Evolutionary conservation across 2,797 vertebrate genomes (phyloP), one percentile per base, ranked within the genome.

Genomic region (Antrozous pallidus): DNA sequence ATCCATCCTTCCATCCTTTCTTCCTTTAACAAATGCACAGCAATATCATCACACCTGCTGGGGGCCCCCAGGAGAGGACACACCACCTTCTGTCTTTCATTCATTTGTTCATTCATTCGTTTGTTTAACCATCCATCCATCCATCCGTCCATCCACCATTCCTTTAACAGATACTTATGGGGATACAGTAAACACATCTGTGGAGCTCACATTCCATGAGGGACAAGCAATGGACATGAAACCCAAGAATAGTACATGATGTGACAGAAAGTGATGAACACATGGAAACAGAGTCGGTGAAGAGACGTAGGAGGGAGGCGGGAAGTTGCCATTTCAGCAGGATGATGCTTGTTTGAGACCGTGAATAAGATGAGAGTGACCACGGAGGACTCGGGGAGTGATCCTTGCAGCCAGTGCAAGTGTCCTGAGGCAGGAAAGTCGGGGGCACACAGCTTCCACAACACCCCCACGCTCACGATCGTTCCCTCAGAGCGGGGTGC

Each of bases 301-400:
- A 80, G 58, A 51, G 58, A 85, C 20, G 38, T 31, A 63, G 1
- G 58, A 74, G 6, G 11, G n/a, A 31, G 28, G 13, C 2, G 5
- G 80, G 78, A 67, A 93, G 26, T 24, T 47, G 26, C 18, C 5
- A 4, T 36, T 38, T 56, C 61, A 40, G 47, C 51, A 54, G 54
- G 33, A 5, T 17, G 7, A 38, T 28, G 1, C 70, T 80, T 33
- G 10, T n/a, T 16, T 3, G 40, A 63, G 38, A 54, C 5, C 5
- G 6, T 38, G 17, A 47, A 84, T 49, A 47, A 33, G 38, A 51
- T 2, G 28, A 77, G 33, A 38, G 12, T 14, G 31, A 73, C 31
- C 0, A 0, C 6, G 31, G 26, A 47, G 31, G 20, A 22, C 26
- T 56, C 4, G 10, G 11, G 16, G 18, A 18, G 8, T 86, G 61